A percentile compares a stretch with the other conserved stretches of the same genome.
These are phyloP conservation scores for Platysteira castanea DNA, from an alignment of 2,113 vertebrate genomes.

Conservation along the genomic window DNA sequence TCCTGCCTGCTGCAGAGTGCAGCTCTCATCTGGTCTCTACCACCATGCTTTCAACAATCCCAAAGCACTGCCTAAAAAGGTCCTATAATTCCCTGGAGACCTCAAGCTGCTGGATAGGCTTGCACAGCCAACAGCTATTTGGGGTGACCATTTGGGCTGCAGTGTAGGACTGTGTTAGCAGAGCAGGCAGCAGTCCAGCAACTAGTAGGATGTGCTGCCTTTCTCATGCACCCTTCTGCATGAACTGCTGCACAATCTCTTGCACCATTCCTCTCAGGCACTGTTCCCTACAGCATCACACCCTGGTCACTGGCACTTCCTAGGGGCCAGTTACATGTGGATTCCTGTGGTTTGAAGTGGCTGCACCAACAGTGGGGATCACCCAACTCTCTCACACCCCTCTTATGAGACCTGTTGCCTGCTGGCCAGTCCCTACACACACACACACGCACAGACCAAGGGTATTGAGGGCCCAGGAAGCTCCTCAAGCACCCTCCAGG, in stretches of 20 bases:
- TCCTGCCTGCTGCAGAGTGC: not conserved
- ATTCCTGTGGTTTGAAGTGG: not conserved
- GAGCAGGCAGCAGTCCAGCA: not conserved
- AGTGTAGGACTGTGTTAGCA: not conserved
- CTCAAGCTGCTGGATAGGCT: not conserved
- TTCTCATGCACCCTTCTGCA: not conserved
- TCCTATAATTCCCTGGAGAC: not conserved
- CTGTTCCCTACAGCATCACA: not conserved
- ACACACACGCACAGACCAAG: not conserved
- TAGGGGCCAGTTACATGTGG: not conserved
- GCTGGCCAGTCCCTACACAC: not conserved
- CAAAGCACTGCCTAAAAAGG: not conserved
- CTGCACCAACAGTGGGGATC: rapidly evolving
- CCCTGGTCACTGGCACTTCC: not conserved
- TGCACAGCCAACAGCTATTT: not conserved
- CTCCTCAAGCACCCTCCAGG: not conserved
- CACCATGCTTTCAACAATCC: not conserved
- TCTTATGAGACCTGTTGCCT: not conserved
- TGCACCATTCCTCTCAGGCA: not conserved
- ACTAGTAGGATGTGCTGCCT: not conserved
- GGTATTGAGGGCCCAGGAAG: not conserved
- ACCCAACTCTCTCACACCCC: not conserved
- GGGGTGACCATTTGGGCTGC: not conserved
- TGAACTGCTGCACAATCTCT: not conserved
- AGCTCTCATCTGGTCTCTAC: not conserved